Conservation (phyloP, 2,888 invertebrate species). For the Aphrophora alni region DNA sequence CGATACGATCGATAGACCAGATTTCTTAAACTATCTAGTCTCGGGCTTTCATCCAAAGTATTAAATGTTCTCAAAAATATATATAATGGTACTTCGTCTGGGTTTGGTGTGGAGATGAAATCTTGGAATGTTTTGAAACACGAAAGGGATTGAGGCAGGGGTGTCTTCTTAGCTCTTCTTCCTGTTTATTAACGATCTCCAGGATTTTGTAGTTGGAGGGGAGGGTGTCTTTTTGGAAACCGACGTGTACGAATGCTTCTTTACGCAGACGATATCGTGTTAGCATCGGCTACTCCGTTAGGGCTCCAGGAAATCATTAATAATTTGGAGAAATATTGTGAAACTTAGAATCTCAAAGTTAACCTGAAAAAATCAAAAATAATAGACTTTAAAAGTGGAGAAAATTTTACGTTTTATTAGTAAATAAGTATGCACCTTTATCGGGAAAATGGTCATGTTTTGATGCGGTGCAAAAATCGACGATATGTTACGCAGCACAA, state of each 20-base stretch:
- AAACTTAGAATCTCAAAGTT: constrained; percentile 39
- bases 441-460: constrained; percentile 25
- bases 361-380: constrained; percentile 48
- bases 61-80: too few species aligned
- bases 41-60: too few species aligned
- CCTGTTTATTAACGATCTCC: constrained; percentile 37
- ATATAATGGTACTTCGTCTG: constrained; percentile 24
- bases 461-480: constrained; percentile 16
- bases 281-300: constrained; percentile 34
- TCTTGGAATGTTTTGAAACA: constrained; percentile 35
- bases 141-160: constrained; percentile 43
- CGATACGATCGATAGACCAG: too few species aligned
- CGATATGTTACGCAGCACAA: constrained; percentile 35
- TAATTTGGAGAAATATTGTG: constrained; percentile 42
- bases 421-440: neutral
- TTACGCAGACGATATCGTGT: constrained; percentile 47
- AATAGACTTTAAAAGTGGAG: constrained; percentile 40
- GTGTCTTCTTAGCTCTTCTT: constrained; percentile 41
- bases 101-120: constrained; percentile 35
- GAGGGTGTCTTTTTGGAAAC: constrained; percentile 34
- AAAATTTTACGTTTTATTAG: constrained; percentile 16
- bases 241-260: constrained; percentile 34
- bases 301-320: constrained; percentile 41
- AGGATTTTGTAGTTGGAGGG: constrained; percentile 32
- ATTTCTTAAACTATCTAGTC: too few species aligned